A percentile compares a stretch with the other conserved stretches of the same genome.
phyloP scores from a whole-genome alignment of 2,888 invertebrate genomes.

The Toxonevra muliebris region DNA sequence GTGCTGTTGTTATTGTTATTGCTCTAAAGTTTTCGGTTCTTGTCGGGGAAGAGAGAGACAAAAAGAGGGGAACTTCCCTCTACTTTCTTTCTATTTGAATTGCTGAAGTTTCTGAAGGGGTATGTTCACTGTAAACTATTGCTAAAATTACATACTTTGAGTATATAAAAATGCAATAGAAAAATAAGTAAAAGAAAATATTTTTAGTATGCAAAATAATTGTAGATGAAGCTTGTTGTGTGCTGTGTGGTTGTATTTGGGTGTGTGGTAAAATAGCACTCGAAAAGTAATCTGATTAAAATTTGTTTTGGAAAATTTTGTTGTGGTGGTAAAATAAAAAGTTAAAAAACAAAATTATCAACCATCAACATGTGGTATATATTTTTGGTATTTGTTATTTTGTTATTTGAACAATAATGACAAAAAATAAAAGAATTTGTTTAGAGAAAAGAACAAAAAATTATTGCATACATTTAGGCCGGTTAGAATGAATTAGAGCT shows the following conservation, averaged over 20 bases:
- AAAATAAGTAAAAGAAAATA: no score
- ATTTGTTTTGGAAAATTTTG: neutral
- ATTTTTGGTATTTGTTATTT: neutral
- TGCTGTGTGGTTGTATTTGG: no score
- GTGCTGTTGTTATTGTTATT: conserved; percentile 10
- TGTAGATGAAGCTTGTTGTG: no score
- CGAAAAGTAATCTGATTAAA: conserved; percentile 1
- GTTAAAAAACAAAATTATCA: neutral
- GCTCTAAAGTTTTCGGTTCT: neutral
- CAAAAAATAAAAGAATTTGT: no score
- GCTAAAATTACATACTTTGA: no score
- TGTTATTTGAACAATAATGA: no score
- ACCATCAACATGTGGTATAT: no score
- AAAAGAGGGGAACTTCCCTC: neutral
- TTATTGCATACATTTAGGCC: no score
- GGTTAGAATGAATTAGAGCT: no score
- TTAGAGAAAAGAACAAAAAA: no score
- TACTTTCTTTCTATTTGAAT: neutral
- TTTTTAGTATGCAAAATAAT: no score
- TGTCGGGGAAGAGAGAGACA: neutral
- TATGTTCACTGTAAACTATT: neutral
- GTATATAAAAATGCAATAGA: no score
- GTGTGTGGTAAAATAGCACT: neutral
- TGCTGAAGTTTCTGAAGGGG: conserved; percentile 7
- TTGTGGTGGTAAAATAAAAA: neutral